Evolutionary conservation across 2,113 vertebrate genomes (phyloP).

Genomic region (Burhinus bistriatus): DNA sequence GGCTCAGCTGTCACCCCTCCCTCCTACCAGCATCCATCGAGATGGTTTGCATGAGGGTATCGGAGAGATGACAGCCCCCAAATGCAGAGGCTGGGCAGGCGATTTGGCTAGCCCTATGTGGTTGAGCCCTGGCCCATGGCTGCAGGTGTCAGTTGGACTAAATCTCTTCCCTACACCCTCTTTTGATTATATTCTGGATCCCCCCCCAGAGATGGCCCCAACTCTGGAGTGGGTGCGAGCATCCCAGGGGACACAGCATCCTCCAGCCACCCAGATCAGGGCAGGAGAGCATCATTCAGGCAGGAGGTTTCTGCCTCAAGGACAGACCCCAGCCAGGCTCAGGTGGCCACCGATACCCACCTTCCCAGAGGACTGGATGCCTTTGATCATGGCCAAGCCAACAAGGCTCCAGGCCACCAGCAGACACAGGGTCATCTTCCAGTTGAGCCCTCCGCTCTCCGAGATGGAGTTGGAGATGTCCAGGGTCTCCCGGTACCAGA

Average conservation of each 20-base stretch:
- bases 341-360: slow-evolving; percentile 57
- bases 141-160: not conserved
- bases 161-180: not conserved
- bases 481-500: slow-evolving; percentile 95
- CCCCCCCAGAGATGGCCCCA: not conserved
- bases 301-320: not conserved
- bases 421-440: slow-evolving; percentile 95
- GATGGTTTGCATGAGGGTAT: not conserved
- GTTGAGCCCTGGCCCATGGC: not conserved
- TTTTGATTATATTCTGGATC: not conserved
- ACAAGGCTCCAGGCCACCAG: slow-evolving; percentile 93
- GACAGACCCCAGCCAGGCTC: not conserved
- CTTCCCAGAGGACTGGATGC: slow-evolving; percentile 98
- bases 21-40: rapidly evolving
- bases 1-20: not conserved
- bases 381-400: slow-evolving; percentile 93
- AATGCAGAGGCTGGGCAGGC: too few relatives aligned
- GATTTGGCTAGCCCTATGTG: not conserved
- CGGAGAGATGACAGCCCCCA: rapidly evolving
- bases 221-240: not conserved
- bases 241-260: not conserved
- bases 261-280: not conserved
- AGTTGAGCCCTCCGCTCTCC: slow-evolving; percentile 92
- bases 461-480: slow-evolving; percentile 95
- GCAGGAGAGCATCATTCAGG: not conserved